Evolutionary conservation across 2,888 invertebrate genomes (phyloP).

Genomic region (Ceramica pisi): DNA sequence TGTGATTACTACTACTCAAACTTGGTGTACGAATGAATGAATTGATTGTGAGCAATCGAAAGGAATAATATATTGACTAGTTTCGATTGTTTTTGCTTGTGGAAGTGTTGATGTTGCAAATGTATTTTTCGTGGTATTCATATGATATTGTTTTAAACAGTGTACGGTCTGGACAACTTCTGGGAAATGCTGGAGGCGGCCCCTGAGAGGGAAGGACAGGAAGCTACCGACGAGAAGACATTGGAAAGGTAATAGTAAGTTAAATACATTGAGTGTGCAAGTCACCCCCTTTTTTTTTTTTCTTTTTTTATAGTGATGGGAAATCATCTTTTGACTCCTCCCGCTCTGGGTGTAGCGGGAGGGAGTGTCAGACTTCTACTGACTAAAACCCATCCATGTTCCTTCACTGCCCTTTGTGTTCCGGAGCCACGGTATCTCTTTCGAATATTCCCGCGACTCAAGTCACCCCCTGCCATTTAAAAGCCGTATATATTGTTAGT

Average conservation of each 20-base stretch:
- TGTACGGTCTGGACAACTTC: slow-evolving; percentile 87
- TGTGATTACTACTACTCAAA: slow-evolving; percentile 5
- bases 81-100: slow-evolving; percentile 52
- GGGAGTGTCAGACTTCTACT: no score
- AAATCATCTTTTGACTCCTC: no score
- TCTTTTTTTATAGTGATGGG: no score
- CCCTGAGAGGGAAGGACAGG: slow-evolving; percentile 83
- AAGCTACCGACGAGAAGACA: slow-evolving; percentile 80
- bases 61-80: slow-evolving; percentile 31
- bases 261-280: no score
- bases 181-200: slow-evolving; percentile 85
- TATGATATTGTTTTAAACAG: slow-evolving; percentile 71
- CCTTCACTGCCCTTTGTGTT: no score
- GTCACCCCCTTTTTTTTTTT: no score
- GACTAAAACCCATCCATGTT: no score
- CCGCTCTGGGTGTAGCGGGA: no score
- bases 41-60: slow-evolving; percentile 45
- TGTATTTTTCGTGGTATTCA: slow-evolving; percentile 19
- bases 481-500: no score
- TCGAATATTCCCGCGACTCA: no score
- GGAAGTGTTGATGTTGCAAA: slow-evolving; percentile 18
- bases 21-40: not conserved
- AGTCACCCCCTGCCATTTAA: no score
- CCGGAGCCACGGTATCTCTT: no score
- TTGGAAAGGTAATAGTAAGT: slow-evolving; percentile 81